phyloP scores from a whole-genome alignment of 2,113 vertebrate genomes.

The Colossoma macropomum region DNA sequence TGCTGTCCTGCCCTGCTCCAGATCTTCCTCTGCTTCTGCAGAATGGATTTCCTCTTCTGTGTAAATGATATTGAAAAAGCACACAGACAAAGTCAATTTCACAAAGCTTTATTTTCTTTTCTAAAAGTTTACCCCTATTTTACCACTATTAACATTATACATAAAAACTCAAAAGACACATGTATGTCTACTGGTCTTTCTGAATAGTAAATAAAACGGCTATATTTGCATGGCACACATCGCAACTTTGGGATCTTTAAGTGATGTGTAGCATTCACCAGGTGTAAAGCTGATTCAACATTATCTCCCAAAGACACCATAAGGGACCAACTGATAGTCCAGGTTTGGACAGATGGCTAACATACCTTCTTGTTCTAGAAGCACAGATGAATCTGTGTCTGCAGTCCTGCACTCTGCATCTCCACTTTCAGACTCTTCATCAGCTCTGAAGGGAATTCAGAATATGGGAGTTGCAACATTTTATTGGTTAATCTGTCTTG shows the following conservation, averaged over 20 bases:
- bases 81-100: background rate
- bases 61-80: background rate
- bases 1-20: conserved; percentile 67
- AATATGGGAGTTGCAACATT: background rate
- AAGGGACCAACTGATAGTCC: background rate
- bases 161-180: too few species aligned
- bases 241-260: too few species aligned
- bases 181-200: too few species aligned
- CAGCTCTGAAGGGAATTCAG: conserved; percentile 33
- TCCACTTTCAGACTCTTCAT: conserved; percentile 6
- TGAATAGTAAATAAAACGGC: too few species aligned
- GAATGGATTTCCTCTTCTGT: conserved; percentile 25
- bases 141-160: too few species aligned
- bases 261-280: too few species aligned
- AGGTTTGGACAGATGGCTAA: background rate
- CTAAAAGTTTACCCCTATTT: too few species aligned
- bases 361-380: conserved; percentile 44
- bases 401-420: conserved; percentile 17
- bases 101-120: background rate
- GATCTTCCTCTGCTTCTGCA: conserved; percentile 54
- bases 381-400: conserved; percentile 6
- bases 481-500: background rate
- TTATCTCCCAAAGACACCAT: background rate
- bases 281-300: background rate
- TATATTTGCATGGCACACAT: too few species aligned